Base-by-base conservation (phyloP, 2,888 invertebrate species). In the Drosophila recens region DNA sequence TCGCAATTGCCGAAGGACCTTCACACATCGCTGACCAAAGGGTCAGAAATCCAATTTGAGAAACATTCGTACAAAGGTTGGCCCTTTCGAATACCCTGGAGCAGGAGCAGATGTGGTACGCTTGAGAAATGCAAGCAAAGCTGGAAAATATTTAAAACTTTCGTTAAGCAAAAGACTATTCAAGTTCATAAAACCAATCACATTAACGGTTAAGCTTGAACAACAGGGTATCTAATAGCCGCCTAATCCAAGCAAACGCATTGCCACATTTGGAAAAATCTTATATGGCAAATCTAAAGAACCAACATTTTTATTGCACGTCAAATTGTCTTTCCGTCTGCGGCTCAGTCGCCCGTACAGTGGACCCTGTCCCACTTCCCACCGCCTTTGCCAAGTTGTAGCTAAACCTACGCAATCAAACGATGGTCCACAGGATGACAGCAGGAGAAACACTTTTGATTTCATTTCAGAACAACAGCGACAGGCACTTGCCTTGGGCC, bases 1-100 rank as follows among this genome's bases (percentile, higher is more conserved):
- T 58, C 77, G 69, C 73, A 89, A 65, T 57, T 67, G 72, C 80
- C 81, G 63, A 82, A 89, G 87, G 90, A 89, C 88, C 86, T 88
- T 88, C 88, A 89, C 86, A 87, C 86, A 88, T 89, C 87, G 89
- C 82, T 88, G 81, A 61, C 86, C 89, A 89, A 87, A 87, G 90
- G 86, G 86, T 87, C 86, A 88, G 71, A 83, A 89, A 87, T 89
- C 86, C 90, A 87, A 89, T 87, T 86, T 89, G 80, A 78, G 80
- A 71, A 54, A 73, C 72, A 67, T 73, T 77, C 69, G 48, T 15
- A 70, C 62, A 75, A 64, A 73, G 74, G 52, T 54, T 59, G 69
- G 30, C 17, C 59, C 65, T 65, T 80, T 73, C 40, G 23, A 13
- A 64, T 61, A 71, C 79, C 79, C 76, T 70, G 1, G 1, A 45